Evolutionary conservation across 1,140 invertebrate species (phyloP), one percentile per base, ranked within the genome.

Genomic region (Drosophila sp.): DNA sequence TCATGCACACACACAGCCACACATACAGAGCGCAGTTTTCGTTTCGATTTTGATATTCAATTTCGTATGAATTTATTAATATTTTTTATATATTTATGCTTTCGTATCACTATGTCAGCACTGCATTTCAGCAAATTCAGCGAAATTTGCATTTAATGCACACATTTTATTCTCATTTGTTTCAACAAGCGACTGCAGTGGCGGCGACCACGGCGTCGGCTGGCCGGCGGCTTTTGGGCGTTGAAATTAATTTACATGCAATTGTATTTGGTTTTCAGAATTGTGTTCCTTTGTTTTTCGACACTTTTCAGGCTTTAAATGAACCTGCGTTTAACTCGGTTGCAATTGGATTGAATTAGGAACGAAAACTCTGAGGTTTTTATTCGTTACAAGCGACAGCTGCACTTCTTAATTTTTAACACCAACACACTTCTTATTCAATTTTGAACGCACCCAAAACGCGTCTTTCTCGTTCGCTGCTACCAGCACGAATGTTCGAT

Each of bases 161-260:
- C 32, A 70, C 59, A 69, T 75, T 86, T 70, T 70, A n/a, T 50
- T 63, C 61, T 76, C 73, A 81, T 71, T 82, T 80, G 70, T 78
- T 80, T 73, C 54, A 64, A 59, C 64, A 48, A 64, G 65, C 77
- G 57, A 53, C 61, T 43, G 29, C 73, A 53, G 43, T 65, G 51
- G 46, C 70, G 18, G 43, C 65, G 45, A 62, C 72, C 71, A 50
- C 70, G 46, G 64, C 76, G 77, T 71, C 77, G 63, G 54, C 71
- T 71, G 75, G 72, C 82, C 78, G 78, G 82, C 82, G 82, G 76
- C 72, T 86, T 83, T 72, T 72, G 82, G 82, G 81, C 77, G 81
- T 86, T 57, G 36, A 78, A 78, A 79, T 73, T 66, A 51, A 84
- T 72, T 74, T 69, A 71, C 77, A 73, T 79, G 80, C 61, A 62